Evolutionary conservation across 2,113 vertebrate genomes (phyloP).

Genomic region (Prolemur simus): DNA sequence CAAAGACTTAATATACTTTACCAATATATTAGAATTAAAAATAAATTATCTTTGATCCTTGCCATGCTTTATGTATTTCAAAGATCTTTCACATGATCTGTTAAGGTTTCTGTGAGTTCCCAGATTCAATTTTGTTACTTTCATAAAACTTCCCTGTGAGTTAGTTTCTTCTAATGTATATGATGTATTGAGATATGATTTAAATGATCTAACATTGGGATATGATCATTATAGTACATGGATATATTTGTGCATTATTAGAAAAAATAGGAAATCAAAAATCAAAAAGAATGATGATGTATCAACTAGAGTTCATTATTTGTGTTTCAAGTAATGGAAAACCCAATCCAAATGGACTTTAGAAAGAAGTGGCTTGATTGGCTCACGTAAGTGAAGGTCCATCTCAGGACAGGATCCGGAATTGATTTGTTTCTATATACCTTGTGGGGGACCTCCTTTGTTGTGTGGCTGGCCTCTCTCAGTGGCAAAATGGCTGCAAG

Average conservation of each 20-base stretch:
- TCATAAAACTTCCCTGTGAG: neutral
- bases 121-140: neutral
- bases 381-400: neutral
- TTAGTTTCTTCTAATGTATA: neutral
- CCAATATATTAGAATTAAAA: neutral
- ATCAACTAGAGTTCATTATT: neutral
- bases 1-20: neutral
- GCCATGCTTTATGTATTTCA: neutral
- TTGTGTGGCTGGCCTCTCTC: neutral
- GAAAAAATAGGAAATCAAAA: constrained; percentile 6
- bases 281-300: neutral
- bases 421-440: neutral
- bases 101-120: neutral
- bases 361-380: neutral
- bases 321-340: neutral
- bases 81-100: neutral
- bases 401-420: neutral
- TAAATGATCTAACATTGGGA: neutral
- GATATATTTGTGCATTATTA: constrained; percentile 2
- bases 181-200: neutral
- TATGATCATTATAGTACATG: neutral
- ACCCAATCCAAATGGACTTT: neutral
- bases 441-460: neutral
- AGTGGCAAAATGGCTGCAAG: neutral
- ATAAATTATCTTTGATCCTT: neutral